Percentiles rank a stretch among this genome's conserved stretches.
Evolutionary conservation across 92 coral and sea anemone species (phyloP).

Genomic region (Umimayanthus kanabou): DNA sequence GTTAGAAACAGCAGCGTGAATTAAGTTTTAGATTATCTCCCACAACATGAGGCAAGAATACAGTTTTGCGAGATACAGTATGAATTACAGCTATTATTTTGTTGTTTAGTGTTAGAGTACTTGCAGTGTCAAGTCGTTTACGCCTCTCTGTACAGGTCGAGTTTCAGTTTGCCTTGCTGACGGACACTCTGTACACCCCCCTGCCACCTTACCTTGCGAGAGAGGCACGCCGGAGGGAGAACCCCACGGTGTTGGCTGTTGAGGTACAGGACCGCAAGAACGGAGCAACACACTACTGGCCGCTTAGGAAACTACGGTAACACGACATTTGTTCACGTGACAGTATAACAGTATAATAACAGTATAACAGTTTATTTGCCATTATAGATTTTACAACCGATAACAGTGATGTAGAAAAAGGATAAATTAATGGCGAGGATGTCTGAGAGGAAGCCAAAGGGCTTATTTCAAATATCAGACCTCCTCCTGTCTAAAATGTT

Average conservation of each 20-base stretch:
- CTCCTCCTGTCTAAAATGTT: no score
- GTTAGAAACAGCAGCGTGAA: no score
- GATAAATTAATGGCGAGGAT: no score
- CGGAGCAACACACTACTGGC: conserved; percentile 93
- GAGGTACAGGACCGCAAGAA: conserved; percentile 91
- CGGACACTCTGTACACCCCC: conserved; percentile 85
- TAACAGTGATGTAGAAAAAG: no score
- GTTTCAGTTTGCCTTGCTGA: conserved; percentile 82
- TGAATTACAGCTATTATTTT: not conserved
- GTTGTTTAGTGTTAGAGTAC: not conserved
- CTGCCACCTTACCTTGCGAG: conserved; percentile 59
- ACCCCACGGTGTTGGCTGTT: conserved; percentile 82
- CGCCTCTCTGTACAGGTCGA: conserved; percentile 69
- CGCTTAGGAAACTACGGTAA: conserved; percentile 86
- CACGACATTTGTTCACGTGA: not conserved
- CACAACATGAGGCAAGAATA: no score
- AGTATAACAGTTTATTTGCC: no score
- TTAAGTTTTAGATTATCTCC: no score
- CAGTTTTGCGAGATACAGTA: no score
- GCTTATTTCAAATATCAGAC: no score
- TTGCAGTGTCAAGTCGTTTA: not conserved
- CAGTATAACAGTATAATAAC: no score
- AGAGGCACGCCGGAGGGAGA: conserved; percentile 52
- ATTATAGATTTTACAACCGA: no score
- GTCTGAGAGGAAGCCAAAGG: no score